Base-by-base conservation (phyloP, 1,140 invertebrate species). In the Galendromus occidentalis region DNA sequence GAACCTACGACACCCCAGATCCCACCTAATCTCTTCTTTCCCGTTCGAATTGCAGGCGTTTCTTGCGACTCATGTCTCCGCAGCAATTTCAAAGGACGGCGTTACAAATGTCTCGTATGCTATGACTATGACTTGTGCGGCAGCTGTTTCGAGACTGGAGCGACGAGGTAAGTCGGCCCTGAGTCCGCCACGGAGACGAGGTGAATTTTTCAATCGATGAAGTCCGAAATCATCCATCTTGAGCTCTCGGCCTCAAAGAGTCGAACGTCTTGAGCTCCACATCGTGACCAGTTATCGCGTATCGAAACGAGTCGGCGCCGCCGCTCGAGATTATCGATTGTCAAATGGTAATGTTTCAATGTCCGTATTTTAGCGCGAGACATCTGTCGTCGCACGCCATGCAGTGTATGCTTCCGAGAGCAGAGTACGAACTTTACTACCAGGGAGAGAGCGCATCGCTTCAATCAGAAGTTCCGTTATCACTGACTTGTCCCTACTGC, bases 11-110 rank as follows among this genome's bases (percentile, higher is more conserved):
- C 4, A 39, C 4, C 33, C 33, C 33, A 9, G 9, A 9, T 39
- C 9, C 9, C 4, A 39, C 33, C 4, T 4, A 39, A 4, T 39
- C 33, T n/a, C n/a, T n/a, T n/a, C n/a, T n/a, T 39, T 39, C 33
- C 9, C 33, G 9, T 6, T 9, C 9, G 33, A 39, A 39, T 39
- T 74, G 66, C 71, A 81, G 82, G 82, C 73, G 92, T 98, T 72
- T 96, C 91, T 82, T 98, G 94, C 85, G 94, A 98, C 85, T 91
- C 90, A 74, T 98, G 94, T 84, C 82, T 95, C 77, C 95, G 95
- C 81, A 88, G 87, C 75, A 96, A 97, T 80, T 98, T 97, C 78
- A 84, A 87, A 77, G 92, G 92, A 72, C 85, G 88, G 76, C 84
- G 94, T 73, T 97, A 94, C 78, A 98, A 98, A 83, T 98, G 94